Evolutionary conservation across 2,113 vertebrate genomes (phyloP), one percentile per base, ranked within the genome.

Genomic region (Ciconia boyciana): DNA sequence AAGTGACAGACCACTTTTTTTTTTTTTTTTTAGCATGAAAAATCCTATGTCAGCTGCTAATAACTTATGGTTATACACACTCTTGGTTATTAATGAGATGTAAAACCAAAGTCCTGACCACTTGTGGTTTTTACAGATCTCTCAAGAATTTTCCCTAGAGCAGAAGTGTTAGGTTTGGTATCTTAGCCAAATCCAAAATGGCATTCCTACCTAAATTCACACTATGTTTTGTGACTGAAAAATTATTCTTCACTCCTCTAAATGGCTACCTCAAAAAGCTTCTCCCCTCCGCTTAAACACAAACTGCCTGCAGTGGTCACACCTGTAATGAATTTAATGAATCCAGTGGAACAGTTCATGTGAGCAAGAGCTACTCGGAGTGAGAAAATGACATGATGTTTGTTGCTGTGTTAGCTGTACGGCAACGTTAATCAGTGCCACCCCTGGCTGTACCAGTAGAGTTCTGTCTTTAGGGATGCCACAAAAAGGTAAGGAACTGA

Each of bases 51-150:
- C 43, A 76, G 78, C 85, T 94, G 83, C 86, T 87, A 87, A 68
- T 9, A 65, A 41, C 58, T 64, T 34, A 13, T 0, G 46, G 39
- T 44, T 95, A 31, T 52, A 51, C 74, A 58, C 64, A 60, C 68
- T 41, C 64, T 32, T 72, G 82, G 18, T 92, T 92, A 58, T 65
- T 94, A 95, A 94, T 39, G 60, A 81, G 86, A 92, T 83, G 89
- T 34, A 91, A 92, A 95, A 72, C 85, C 91, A 81, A 94, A 79
- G 69, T 84, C 89, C 81, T 79, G 90, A 93, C 89, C 85, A 61
- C 83, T 82, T 55, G 77, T 78, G 81, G 82, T 52, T 96, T 93
- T 92, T 43, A 90, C n/a, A 39, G 83, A 48, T 75, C 86, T 70
- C 60, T 46, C 69, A 48, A 57, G 90, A 83, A 88, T 94, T 91